Percentiles rank a stretch among this genome's conserved stretches.
These are phyloP conservation scores for Esox masquinongy DNA, from an alignment of 2,797 vertebrate species.

Conservation along the genomic window DNA sequence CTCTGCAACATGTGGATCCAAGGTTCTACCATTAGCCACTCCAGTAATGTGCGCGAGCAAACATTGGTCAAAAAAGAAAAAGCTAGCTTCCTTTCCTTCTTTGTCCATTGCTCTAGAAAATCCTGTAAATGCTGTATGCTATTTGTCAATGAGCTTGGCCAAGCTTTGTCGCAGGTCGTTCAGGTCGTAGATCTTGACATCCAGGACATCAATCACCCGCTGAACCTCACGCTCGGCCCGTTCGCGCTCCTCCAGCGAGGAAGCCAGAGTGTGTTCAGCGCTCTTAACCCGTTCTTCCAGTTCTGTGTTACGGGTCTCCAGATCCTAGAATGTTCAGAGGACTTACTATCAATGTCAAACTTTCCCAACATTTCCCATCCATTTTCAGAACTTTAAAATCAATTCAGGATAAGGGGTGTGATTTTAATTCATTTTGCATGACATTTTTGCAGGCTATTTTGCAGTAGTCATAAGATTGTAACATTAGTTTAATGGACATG, in stretches of 20 bases:
- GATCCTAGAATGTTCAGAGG: slow-evolving; percentile 65
- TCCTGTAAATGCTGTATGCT: slow-evolving; percentile 38
- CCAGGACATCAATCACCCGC: slow-evolving; percentile 83
- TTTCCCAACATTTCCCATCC: too few relatives aligned
- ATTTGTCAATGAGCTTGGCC: slow-evolving; percentile 84
- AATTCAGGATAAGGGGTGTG: too few relatives aligned
- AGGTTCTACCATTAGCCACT: not conserved
- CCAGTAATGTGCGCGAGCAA: slow-evolving; percentile 8
- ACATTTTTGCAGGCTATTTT: too few relatives aligned
- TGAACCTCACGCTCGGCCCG: slow-evolving; percentile 78
- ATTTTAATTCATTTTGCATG: too few relatives aligned
- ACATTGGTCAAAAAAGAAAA: slow-evolving; percentile 19
- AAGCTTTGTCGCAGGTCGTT: slow-evolving; percentile 86
- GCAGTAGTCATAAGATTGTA: too few relatives aligned
- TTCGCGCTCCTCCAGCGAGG: slow-evolving; percentile 75
- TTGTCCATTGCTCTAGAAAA: slow-evolving; percentile 26
- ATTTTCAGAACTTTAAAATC: too few relatives aligned
- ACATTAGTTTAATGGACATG: too few relatives aligned
- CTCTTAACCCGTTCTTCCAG: slow-evolving; percentile 82
- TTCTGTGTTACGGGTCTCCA: slow-evolving; percentile 83
- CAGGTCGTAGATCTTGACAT: slow-evolving; percentile 89
- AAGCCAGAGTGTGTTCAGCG: slow-evolving; percentile 79
- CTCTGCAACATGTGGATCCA: slow-evolving; percentile 37
- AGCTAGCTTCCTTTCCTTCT: slow-evolving; percentile 26
- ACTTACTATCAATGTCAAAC: not conserved